Evolutionary conservation across 2,888 invertebrate species (phyloP), one percentile per base, ranked within the genome.

Genomic region (Eupithecia inturbata): DNA sequence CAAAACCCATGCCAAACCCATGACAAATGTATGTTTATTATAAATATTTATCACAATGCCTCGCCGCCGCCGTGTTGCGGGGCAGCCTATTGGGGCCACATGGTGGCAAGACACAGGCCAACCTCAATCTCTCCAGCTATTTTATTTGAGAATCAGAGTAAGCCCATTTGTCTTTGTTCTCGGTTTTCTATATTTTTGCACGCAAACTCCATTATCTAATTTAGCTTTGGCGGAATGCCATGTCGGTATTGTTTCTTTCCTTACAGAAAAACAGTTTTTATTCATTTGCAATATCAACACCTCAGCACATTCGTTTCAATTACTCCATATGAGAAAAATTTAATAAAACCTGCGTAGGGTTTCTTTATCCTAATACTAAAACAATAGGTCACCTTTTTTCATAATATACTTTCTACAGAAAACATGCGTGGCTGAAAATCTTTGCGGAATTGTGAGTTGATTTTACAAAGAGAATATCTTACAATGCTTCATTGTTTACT

Each of bases 201-300:
- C 94, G 93, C 93, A 93, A 94, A 94, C 92, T 94, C 94, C 94
- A 94, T 94, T 94, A 94, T 94, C 93, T 94, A 94, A 94, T 94
- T 94, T 94, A 92, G 93, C 93, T 92, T 92, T 94, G 94, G 93
- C 92, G 89, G 91, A 91, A 92, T 92, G 93, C 94, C 94, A 94
- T 91, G 90, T 91, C 90, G 89, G 89, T 86, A 90, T 89, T 92
- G 91, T 92, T 92, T 90, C 91, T 91, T 92, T 92, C 89, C 89
- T 90, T 85, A 83, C 84, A 88, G 89, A 90, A 91, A 90, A 90
- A 89, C 89, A 88, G 87, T 91, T 93, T 90, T 92, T 91, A 90
- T 91, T 91, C 86, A 85, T 91, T 91, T 90, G 90, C 90, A 90
- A 88, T 89, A 88, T 89, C 90, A 90, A 91, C 90, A 91, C 89